These are phyloP conservation scores for Menidia beryllina DNA, from an alignment of 2,113 vertebrate species.

Conservation along the genomic window DNA sequence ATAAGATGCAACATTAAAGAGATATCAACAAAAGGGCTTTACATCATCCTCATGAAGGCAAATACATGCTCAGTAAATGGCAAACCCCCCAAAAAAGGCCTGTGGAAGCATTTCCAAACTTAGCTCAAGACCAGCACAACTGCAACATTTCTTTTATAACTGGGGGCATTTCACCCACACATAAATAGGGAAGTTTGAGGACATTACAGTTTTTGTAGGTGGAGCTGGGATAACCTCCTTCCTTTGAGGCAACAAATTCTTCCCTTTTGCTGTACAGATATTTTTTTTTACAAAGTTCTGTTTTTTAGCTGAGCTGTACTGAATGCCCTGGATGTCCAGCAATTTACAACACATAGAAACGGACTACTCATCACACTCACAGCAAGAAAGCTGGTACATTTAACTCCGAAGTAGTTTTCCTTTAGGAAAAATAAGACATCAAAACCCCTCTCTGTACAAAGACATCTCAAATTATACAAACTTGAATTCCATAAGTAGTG, in stretches of 20 bases:
- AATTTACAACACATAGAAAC: neutral
- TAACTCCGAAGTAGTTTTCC: constrained; percentile 1
- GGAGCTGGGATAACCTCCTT: neutral
- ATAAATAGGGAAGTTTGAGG: neutral
- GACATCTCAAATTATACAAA: constrained; percentile 25
- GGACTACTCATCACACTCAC: neutral
- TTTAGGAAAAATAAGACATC: constrained; percentile 32
- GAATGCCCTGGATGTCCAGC: neutral
- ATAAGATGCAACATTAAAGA: no score
- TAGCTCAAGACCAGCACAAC: neutral
- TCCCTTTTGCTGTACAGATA: neutral
- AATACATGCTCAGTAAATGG: neutral
- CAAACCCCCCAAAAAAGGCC: no score
- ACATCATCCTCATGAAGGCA: constrained; percentile 11
- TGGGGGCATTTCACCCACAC: neutral
- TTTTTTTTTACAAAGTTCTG: neutral
- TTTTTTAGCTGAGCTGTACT: neutral
- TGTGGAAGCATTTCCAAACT: no score
- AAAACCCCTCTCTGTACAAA: constrained; percentile 42
- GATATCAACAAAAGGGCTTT: constrained; percentile 9
- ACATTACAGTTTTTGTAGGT: neutral
- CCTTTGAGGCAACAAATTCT: neutral
- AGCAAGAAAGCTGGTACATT: neutral
- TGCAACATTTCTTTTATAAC: neutral
- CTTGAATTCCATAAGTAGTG: constrained; percentile 52